Base-by-base conservation (phyloP, 2,888 invertebrate species). In the Napeogenes sylphis region DNA sequence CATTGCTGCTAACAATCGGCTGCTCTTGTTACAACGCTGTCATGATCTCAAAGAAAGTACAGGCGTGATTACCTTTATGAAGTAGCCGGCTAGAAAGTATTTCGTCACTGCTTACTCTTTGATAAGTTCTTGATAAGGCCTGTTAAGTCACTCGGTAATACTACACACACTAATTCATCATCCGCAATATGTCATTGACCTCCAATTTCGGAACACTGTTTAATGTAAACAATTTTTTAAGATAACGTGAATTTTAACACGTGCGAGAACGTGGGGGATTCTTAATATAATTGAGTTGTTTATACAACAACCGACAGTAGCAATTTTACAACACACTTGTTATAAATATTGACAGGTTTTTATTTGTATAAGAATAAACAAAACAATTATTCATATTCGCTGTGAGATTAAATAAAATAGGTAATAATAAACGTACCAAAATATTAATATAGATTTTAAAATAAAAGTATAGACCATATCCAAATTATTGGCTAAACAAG, bases 1-100 rank as follows among this genome's bases (percentile, higher is more conserved):
- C 87, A 87, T 85, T 78, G 79, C 78, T 74, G 77, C 75, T 85
- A 85, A 87, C 83, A 78, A 78, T 71, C 67, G 62, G 58, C 71
- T 76, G 73, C 74, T 84, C 80, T 78, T 78, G 78, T 85, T 84
- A 82, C 81, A 75, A 73, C 65, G 73, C 70, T 70, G 70, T 73
- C 76, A 77, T 73, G 73, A 71, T 73, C 65, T 69, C 61, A 58
- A 59, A 59, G 64, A 61, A 66, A 65, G 59, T 67, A 59, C 63
- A 59, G 51, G 21, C 21, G 64, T 66, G 66, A 72, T 70, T 71
- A 66, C 66, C 62, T 64, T 46, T 55, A 61, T 56, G 59, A 59
- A 62, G 57, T 60, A 45, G 53, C 57, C 55, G 42, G 58, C 45
- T 46, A 56, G 54, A 64, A 59, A 56, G 56, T 59, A 58, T 62